Evolutionary conservation across 1,140 invertebrate species (phyloP).

Genomic region (Marisa cornuarietis): DNA sequence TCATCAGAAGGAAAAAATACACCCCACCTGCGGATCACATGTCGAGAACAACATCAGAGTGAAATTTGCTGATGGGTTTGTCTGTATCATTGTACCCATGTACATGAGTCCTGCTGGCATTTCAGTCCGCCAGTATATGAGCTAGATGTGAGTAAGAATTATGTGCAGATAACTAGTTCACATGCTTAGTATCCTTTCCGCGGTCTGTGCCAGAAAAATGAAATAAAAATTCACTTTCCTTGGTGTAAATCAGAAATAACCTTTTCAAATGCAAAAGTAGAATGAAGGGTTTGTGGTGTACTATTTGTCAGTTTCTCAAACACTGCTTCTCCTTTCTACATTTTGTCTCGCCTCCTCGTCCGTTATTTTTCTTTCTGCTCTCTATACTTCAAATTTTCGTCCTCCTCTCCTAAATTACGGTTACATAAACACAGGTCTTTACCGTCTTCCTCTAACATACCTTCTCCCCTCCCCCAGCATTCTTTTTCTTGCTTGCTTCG

Average conservation of each 20-base stretch:
- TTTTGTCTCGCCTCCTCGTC: not conserved
- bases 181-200: not conserved
- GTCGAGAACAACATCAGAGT: no score
- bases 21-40: no score
- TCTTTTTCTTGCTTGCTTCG: not conserved
- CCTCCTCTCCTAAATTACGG: no score
- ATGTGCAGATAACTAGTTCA: not conserved
- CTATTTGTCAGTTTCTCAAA: not conserved
- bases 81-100: no score
- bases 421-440: not conserved
- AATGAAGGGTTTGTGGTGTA: not conserved
- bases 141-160: not conserved
- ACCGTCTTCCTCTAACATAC: not conserved
- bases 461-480: no score
- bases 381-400: not conserved
- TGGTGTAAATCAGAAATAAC: not conserved
- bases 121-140: no score
- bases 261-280: no score
- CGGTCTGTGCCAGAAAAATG: not conserved
- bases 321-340: not conserved
- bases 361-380: not conserved
- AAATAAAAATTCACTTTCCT: not conserved
- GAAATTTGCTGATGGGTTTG: no score
- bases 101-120: not conserved
- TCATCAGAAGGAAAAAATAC: no score